A percentile compares a stretch with the other conserved stretches of the same genome.
Conservation (phyloP, 1,140 invertebrate species). For the Pomacea maculata region DNA sequence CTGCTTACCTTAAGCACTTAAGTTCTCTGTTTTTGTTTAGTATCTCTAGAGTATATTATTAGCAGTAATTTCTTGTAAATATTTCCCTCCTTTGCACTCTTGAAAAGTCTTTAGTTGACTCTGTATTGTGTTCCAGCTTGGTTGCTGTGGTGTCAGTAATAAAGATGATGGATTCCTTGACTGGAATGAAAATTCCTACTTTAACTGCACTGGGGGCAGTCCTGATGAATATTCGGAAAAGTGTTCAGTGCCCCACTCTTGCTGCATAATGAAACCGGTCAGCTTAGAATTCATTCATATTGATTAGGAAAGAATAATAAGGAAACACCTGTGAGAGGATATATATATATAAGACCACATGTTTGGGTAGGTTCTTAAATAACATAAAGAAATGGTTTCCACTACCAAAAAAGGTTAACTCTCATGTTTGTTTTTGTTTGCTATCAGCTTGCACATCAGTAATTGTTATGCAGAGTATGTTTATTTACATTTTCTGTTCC, state of each 20-base stretch:
- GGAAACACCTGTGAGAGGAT: too few species aligned
- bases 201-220: slow-evolving; percentile 71
- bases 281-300: slow-evolving; percentile 55
- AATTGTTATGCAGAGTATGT: too few species aligned
- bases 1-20: background rate
- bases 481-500: too few species aligned
- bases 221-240: slow-evolving; percentile 70
- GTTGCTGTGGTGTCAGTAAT: slow-evolving; percentile 81
- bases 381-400: too few species aligned
- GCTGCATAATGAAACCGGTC: slow-evolving; percentile 72
- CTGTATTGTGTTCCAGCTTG: slow-evolving; percentile 71
- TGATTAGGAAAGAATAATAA: too few species aligned
- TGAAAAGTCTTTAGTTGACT: background rate
- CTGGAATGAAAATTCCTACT: slow-evolving; percentile 94
- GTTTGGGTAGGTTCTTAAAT: too few species aligned
- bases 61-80: background rate
- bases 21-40: background rate
- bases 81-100: background rate
- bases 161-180: slow-evolving; percentile 90
- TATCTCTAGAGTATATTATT: background rate
- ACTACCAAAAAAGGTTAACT: too few species aligned
- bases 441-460: too few species aligned
- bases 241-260: slow-evolving; percentile 92
- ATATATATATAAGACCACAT: too few species aligned
- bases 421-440: too few species aligned